These are phyloP conservation scores for Corythucha ciliata DNA, from an alignment of 2,888 invertebrate species.

Conservation along the genomic window DNA sequence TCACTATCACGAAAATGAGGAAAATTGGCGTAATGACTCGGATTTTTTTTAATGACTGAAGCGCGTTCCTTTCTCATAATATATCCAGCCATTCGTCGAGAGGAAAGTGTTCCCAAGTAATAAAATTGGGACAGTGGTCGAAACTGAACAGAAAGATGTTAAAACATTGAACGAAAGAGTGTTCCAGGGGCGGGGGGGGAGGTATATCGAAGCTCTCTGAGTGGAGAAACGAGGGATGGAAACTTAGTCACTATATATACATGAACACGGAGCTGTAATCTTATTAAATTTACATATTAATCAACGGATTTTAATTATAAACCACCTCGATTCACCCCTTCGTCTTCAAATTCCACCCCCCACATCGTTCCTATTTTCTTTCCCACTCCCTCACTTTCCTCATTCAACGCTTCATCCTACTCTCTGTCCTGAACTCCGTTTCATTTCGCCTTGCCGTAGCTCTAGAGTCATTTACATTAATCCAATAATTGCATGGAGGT, in stretches of 20 bases:
- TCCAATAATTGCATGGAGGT: slow-evolving; percentile 89
- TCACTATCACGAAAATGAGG: too few species aligned
- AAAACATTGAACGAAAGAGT: too few species aligned
- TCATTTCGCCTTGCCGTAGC: slow-evolving; percentile 28
- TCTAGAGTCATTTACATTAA: slow-evolving; percentile 79
- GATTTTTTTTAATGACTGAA: too few species aligned
- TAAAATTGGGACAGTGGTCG: too few species aligned
- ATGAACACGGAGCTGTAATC: slow-evolving; percentile 67
- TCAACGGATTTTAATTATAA: slow-evolving; percentile 96
- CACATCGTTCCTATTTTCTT: slow-evolving; percentile 46
- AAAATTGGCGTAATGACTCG: too few species aligned
- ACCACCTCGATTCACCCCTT: slow-evolving; percentile 48
- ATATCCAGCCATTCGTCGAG: too few species aligned
- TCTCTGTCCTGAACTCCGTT: slow-evolving; percentile 27
- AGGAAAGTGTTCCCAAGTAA: too few species aligned
- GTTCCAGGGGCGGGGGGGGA: background rate
- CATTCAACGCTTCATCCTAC: too few species aligned
- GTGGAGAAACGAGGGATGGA: slow-evolving; percentile 21
- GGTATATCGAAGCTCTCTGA: background rate
- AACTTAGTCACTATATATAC: slow-evolving; percentile 35
- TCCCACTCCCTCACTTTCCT: slow-evolving; percentile 40
- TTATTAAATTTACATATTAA: slow-evolving; percentile 98
- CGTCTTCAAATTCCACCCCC: too few species aligned
- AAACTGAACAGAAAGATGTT: too few species aligned
- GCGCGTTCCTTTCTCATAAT: too few species aligned